phyloP scores from a whole-genome alignment of 2,113 vertebrate genomes.

The Istiophorus platypterus region DNA sequence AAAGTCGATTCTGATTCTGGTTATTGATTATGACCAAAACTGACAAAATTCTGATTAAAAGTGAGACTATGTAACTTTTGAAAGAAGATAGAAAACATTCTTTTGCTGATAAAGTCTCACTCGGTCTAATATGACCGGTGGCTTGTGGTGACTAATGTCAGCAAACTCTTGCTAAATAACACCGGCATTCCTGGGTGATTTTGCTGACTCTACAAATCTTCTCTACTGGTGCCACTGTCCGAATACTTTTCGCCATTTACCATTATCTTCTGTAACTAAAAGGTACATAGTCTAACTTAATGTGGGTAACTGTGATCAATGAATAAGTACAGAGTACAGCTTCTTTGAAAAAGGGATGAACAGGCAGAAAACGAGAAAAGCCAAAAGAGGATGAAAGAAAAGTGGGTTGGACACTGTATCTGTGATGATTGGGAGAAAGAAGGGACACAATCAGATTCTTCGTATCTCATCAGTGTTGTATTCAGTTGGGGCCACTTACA shows the following conservation, averaged over 20 bases:
- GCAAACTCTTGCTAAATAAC: neutral
- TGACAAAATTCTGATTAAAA: neutral
- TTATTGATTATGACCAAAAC: neutral
- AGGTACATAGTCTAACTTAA: neutral
- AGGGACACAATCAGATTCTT: slow-evolving; percentile 40
- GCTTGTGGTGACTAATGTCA: neutral
- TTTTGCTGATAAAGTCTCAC: neutral
- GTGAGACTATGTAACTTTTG: neutral
- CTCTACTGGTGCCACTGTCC: neutral
- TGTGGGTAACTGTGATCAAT: neutral
- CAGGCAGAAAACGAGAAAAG: slow-evolving; percentile 23
- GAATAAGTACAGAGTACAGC: neutral
- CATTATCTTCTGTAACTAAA: neutral
- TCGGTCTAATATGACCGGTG: neutral
- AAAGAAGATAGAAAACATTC: neutral
- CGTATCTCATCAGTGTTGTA: slow-evolving; percentile 49
- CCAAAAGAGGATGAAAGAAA: slow-evolving; percentile 26
- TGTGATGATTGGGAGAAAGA: slow-evolving; percentile 51
- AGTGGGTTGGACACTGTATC: slow-evolving; percentile 40
- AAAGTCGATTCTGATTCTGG: neutral
- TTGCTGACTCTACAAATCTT: neutral
- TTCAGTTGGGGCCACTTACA: slow-evolving; percentile 71
- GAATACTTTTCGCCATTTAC: neutral
- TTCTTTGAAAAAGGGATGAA: slow-evolving; percentile 29
- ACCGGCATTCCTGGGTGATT: neutral